phyloP scores from a whole-genome alignment of 2,113 vertebrate species.

The Upupa epops region DNA sequence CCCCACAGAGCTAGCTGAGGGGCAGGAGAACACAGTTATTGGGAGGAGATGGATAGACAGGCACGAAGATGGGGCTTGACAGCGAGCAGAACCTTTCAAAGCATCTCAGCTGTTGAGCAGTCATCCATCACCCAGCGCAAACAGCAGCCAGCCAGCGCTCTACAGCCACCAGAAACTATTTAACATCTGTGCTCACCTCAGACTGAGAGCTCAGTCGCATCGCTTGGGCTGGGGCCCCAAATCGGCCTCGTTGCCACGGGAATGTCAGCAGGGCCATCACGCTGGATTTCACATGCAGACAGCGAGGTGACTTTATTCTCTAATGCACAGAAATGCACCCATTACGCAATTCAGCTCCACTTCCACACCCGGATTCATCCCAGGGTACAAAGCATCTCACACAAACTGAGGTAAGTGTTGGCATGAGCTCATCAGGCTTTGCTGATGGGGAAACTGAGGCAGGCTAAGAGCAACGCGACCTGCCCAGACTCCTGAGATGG shows the following conservation, averaged over 20 bases:
- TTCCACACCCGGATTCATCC: background rate
- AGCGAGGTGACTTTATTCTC: background rate
- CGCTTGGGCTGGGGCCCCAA: background rate
- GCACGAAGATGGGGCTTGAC: slow-evolving; percentile 53
- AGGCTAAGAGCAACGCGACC: background rate
- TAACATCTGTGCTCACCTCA: slow-evolving; percentile 16
- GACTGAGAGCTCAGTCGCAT: background rate
- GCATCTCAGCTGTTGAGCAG: slow-evolving; percentile 52
- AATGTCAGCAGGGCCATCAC: background rate
- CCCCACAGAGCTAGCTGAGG: background rate
- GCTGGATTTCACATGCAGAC: background rate
- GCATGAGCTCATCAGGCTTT: background rate
- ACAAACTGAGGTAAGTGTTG: background rate
- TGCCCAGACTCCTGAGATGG: background rate
- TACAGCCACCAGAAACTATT: background rate
- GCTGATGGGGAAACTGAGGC: slow-evolving; percentile 9
- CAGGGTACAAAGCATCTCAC: background rate
- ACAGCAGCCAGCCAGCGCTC: background rate
- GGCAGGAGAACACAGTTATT: background rate
- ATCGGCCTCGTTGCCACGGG: background rate
- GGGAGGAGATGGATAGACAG: slow-evolving; percentile 56
- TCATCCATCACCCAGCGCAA: slow-evolving; percentile 42
- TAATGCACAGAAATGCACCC: background rate
- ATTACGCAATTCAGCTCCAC: background rate
- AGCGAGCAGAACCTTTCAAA: slow-evolving; percentile 64